phyloP scores from a whole-genome alignment of 2,113 vertebrate genomes.

The Elgaria multicarinata region DNA sequence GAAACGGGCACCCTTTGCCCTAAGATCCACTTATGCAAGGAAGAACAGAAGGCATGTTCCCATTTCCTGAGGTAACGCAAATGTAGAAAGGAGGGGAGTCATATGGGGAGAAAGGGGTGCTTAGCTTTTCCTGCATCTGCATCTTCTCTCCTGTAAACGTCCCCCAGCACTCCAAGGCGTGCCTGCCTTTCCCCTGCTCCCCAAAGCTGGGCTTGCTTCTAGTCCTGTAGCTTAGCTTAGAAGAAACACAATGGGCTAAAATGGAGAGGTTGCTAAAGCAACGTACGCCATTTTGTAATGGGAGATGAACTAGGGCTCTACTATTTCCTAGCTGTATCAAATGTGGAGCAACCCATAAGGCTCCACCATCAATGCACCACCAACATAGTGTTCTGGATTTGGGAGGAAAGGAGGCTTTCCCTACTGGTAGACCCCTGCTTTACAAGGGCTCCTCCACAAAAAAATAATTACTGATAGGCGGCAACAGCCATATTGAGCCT shows the following conservation, averaged over 20 bases:
- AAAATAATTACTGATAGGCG: too few relatives aligned
- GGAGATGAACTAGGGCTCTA: background rate
- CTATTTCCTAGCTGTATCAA: background rate
- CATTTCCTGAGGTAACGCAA: background rate
- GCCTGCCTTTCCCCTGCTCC: too few relatives aligned
- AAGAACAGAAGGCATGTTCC: background rate
- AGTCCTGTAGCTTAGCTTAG: background rate
- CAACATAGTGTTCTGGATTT: too few relatives aligned
- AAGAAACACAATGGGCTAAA: background rate
- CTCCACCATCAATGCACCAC: background rate
- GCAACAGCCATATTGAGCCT: too few relatives aligned
- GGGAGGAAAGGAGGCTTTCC: too few relatives aligned
- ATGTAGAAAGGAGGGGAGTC: background rate
- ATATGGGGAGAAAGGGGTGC: background rate
- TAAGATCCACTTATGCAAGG: background rate
- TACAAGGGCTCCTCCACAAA: too few relatives aligned
- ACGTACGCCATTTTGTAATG: background rate
- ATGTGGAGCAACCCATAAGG: background rate
- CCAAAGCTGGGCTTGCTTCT: too few relatives aligned
- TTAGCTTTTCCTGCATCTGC: background rate
- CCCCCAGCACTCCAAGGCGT: too few relatives aligned
- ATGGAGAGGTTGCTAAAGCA: background rate
- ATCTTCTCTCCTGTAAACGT: background rate
- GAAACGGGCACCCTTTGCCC: too few relatives aligned
- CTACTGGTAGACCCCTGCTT: too few relatives aligned